Evolutionary conservation across 2,113 vertebrate species (phyloP).

Genomic region (Callaeas wilsoni): DNA sequence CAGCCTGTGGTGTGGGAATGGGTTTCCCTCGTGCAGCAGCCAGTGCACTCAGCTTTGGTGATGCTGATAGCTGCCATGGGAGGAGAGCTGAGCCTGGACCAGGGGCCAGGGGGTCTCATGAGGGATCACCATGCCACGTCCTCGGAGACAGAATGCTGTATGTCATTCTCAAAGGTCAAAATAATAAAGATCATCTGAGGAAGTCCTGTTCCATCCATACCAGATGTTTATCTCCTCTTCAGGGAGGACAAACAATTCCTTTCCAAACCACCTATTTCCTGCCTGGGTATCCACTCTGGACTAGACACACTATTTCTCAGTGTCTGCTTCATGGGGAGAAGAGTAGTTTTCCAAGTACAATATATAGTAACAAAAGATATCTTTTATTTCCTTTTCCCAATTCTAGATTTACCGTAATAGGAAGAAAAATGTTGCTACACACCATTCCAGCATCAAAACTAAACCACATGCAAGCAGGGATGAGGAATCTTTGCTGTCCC

Average conservation of each 20-base stretch:
- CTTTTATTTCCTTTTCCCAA: not conserved
- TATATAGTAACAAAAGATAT: not conserved
- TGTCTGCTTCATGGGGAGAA: not conserved
- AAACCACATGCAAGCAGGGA: not conserved
- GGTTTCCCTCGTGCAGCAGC: not conserved
- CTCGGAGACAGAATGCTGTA: not conserved
- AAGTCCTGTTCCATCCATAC: not conserved
- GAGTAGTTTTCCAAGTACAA: not conserved
- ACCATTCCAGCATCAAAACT: not conserved
- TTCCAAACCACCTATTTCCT: not conserved
- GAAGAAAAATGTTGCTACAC: not conserved
- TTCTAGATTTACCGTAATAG: constrained; percentile 63
- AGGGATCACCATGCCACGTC: not conserved
- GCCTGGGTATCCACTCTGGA: not conserved
- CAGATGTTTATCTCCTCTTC: not conserved
- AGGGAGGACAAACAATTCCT: not conserved
- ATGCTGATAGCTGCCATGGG: not conserved
- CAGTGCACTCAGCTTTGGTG: not conserved
- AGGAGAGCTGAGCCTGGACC: not conserved
- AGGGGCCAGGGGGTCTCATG: not conserved
- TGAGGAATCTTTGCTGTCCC: not conserved
- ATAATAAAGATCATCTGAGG: not conserved
- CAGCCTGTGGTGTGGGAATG: not conserved
- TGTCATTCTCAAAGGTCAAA: not conserved
- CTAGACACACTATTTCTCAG: not conserved